phyloP scores from a whole-genome alignment of 2,888 invertebrate species.

The Drosophila quinaria region DNA sequence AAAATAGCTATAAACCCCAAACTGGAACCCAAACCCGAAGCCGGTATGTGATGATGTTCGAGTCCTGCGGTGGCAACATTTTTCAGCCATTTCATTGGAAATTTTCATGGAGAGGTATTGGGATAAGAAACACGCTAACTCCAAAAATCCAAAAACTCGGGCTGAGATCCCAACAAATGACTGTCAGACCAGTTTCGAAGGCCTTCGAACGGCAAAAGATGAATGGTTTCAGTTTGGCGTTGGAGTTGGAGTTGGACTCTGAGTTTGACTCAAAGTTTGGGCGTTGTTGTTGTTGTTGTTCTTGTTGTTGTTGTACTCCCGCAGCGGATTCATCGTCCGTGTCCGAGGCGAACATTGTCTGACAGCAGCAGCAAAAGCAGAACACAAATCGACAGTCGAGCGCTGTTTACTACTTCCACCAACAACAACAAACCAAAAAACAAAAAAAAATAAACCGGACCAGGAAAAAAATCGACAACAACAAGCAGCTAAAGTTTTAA shows the following conservation, averaged over 20 bases:
- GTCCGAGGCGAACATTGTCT: constrained; percentile 57
- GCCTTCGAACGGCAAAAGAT: constrained; percentile 78
- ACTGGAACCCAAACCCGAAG: constrained; percentile 3
- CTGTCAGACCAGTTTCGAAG: constrained; percentile 66
- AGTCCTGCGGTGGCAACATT: constrained; percentile 71
- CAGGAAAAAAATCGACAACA: constrained; percentile 32
- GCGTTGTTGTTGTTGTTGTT: constrained; percentile 44
- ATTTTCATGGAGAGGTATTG: constrained; percentile 49
- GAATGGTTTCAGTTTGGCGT: constrained; percentile 60
- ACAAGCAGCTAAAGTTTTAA: constrained; percentile 32
- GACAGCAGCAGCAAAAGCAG: constrained; percentile 63
- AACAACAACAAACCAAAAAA: constrained; percentile 19
- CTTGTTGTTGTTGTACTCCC: constrained; percentile 41
- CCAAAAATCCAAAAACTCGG: constrained; percentile 21
- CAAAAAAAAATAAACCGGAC: constrained; percentile 39
- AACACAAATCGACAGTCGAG: constrained; percentile 77
- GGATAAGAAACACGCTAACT: constrained; percentile 80
- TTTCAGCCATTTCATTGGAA: constrained; percentile 76
- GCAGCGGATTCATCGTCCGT: constrained; percentile 48
- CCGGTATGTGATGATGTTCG: constrained; percentile 55
- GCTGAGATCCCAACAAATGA: constrained; percentile 54
- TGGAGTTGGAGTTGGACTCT: constrained; percentile 13
- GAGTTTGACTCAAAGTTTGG: constrained; percentile 19
- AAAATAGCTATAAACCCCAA: constrained; percentile 73
- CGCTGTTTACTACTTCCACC: constrained; percentile 71